Evolutionary conservation across 2,888 invertebrate genomes (phyloP), one percentile per base, ranked within the genome.

Genomic region (Chorisops tibialis): DNA sequence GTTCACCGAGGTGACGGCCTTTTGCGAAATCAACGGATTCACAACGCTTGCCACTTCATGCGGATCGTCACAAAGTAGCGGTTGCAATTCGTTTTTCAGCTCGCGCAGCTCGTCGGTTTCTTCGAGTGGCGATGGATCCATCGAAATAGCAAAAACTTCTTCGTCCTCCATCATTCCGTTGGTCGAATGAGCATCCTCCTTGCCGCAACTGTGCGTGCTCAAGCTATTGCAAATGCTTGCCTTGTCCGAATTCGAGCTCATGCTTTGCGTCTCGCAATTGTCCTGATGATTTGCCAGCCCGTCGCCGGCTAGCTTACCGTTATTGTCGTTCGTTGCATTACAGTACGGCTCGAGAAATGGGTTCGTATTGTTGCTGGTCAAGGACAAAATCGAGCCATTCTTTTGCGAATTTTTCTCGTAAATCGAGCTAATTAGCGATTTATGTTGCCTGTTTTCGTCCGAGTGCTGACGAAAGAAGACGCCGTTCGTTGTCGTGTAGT

Each of bases 1-100:
- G 70, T 85, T 85, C 4, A 85, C 85, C 9, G 85, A 85, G 11
- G 85, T 85, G 73, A 85, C 83, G 1, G 84, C 83, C 65, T 82
- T 83, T 49, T 84, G 80, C 49, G 72, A 74, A 72, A 74, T 77
- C 75, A 75, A 62, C 0, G 71, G 73, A n/a, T 73, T 70, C 12
- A 62, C 59, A 39, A 78, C 65, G 45, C 73, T 74, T n/a, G 71
- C 72, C 35, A 75, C 71, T 7, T 76, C 72, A 0, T 74, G 73
- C 0, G 73, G 69, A 35, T 74, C 74, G 1, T 76, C 78, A 0
- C 75, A 73, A 19, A 79, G 67, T 35, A 79, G 64, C 0, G 79
- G 79, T 49, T 78, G 76, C 4, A 79, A 66, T 65, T 79, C 79
- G 39, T 75, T 75, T 45, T 77, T 78, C 1, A 79, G 65, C 50